Conservation (phyloP, 2,888 invertebrate species). For the Sisyra nigra region DNA sequence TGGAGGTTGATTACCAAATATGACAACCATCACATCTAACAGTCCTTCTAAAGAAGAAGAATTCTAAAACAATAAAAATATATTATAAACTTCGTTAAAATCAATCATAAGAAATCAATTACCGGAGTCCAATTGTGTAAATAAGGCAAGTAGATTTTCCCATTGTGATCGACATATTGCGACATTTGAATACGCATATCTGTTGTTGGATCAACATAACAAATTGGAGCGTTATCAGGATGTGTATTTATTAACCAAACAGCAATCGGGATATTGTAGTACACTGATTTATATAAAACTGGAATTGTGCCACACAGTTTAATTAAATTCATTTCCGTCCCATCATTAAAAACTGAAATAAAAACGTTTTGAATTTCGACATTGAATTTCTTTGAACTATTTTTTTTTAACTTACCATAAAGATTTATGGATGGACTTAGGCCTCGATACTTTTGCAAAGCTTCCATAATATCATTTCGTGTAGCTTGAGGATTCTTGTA, state of each 20-base stretch:
- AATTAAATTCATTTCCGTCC: constrained; percentile 60
- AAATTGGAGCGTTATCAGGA: constrained; percentile 91
- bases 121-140: constrained; percentile 84
- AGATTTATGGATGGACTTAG: too few relatives aligned
- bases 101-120: constrained; percentile 15
- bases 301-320: constrained; percentile 87
- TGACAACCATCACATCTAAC: constrained; percentile 78
- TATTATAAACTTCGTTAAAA: constrained; percentile 5
- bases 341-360: constrained; percentile 72
- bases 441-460: too few relatives aligned
- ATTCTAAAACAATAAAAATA: constrained; percentile 27
- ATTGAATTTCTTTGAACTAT: too few relatives aligned
- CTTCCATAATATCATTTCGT: too few relatives aligned
- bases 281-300: constrained; percentile 70
- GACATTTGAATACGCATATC: constrained; percentile 95
- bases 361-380: constrained; percentile 11
- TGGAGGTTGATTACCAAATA: constrained; percentile 91
- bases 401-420: too few relatives aligned
- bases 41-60: constrained; percentile 76
- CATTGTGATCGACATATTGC: constrained; percentile 85
- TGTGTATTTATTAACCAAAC: constrained; percentile 96
- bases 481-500: too few relatives aligned
- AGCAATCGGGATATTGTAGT: constrained; percentile 92
- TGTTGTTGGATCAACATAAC: constrained; percentile 83
- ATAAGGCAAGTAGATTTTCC: constrained; percentile 92